These are phyloP conservation scores for Chondrosia reniformis DNA, from an alignment of 37 sponge, comb jelly and placozoan genomes.

Conservation along the genomic window DNA sequence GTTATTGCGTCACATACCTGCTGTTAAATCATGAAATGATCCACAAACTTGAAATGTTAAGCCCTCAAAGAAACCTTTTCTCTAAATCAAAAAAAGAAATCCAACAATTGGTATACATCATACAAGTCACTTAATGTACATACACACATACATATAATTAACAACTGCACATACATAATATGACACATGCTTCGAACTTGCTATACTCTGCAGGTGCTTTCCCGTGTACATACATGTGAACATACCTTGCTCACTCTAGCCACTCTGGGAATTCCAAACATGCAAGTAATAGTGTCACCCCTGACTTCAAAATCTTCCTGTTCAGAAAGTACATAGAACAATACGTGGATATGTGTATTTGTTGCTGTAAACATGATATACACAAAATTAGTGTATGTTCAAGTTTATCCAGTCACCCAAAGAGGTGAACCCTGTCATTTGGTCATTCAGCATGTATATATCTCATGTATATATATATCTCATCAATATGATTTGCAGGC, in stretches of 20 bases:
- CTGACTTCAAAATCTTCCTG: neutral
- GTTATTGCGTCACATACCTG: neutral
- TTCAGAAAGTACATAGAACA: neutral
- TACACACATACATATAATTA: neutral
- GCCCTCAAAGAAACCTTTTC: conserved; percentile 14
- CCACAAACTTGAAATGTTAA: neutral
- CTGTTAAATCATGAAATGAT: neutral
- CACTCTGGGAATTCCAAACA: neutral
- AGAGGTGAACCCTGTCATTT: too few species aligned
- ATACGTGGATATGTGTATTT: neutral
- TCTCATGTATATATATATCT: too few species aligned
- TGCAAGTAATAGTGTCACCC: neutral
- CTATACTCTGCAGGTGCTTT: neutral
- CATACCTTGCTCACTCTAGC: neutral
- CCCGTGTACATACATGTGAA: neutral
- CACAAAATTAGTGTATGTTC: neutral
- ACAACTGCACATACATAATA: neutral
- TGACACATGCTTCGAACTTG: neutral
- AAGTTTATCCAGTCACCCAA: too few species aligned
- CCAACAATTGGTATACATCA: neutral
- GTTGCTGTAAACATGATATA: neutral
- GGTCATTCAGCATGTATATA: too few species aligned
- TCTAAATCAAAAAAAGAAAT: neutral
- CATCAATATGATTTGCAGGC: too few species aligned
- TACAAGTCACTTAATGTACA: neutral